Base-by-base conservation (phyloP, 2,113 vertebrate species). In the Turdus rufiventris region DNA sequence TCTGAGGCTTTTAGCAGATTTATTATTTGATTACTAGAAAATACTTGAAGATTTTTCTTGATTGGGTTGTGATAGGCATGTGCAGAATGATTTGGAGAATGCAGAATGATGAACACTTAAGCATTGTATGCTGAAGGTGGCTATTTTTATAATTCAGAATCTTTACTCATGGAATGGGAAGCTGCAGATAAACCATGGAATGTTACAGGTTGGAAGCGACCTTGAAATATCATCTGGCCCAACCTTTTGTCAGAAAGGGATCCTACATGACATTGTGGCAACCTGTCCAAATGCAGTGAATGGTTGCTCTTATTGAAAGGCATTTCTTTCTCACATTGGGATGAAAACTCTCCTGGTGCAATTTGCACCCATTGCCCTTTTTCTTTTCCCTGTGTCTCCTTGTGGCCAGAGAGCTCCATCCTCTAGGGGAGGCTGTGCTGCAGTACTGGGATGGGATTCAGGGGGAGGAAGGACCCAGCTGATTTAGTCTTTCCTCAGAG, bases 1-100 rank as follows among this genome's bases (percentile, higher is more conserved):
- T 87, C 54, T 84, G 70, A 58, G 57, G 11, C 40, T 71, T 94
- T 81, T 53, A 82, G 61, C 43, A 78, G 65, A 51, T 88, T 78
- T 91, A 43, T 75, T 48, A 40, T 67, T 91, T 95, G 85, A 87
- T 93, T 94, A 51, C 87, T 63, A 38, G 77, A 78, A 94, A 78
- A 85, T 78, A 65, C 61, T 85, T 63, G 65, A 63, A 74, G 3
- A 0, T 82, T 87, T 88, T 86, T 72, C 47, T 81, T 93, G 82
- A 90, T 89, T 88, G 53, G 11, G 10, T 62, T 88, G 58, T 54
- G 54, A 80, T 83, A 36, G 29, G 12, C 15, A 3, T 5, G 21
- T 79, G 40, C 71, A 66, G 74, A 74, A 18, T 71, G 60, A 51
- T 84, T 74, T 67, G 51, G 53, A 71, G 57, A 77, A 42, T 63